Conservation (phyloP, 2,888 invertebrate species). For the Tetramorium bicarinatum region DNA sequence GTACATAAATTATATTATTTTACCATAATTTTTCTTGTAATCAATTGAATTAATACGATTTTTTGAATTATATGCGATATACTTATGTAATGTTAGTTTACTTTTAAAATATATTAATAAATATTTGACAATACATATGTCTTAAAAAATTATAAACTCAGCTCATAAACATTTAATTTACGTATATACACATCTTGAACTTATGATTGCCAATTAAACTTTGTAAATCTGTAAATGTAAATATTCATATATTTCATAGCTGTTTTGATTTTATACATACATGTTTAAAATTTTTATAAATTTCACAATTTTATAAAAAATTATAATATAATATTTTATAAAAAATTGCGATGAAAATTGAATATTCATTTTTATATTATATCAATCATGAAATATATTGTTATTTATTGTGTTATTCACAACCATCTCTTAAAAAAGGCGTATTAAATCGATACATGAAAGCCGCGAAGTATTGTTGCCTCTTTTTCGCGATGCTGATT, state of each 20-base stretch:
- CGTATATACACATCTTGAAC: background rate
- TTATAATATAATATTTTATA: no score
- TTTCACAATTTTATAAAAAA: background rate
- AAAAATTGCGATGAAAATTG: background rate
- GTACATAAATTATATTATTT: background rate
- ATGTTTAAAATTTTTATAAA: background rate
- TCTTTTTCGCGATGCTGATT: no score
- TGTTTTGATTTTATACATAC: constrained; percentile 7
- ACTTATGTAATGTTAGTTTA: background rate
- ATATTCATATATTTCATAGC: background rate
- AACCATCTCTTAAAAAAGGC: no score
- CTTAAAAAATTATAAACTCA: background rate
- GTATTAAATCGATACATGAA: no score
- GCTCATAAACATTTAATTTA: background rate
- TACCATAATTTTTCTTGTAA: background rate
- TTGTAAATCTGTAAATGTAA: background rate
- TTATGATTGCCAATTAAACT: background rate
- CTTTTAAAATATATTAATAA: background rate
- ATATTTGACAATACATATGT: background rate
- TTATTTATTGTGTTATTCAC: no score
- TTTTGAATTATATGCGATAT: background rate
- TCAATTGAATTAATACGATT: background rate
- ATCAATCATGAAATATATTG: background rate
- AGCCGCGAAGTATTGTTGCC: no score
- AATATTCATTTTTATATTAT: background rate